These are phyloP conservation scores for Nephrotoma flavescens DNA, from an alignment of 2,888 invertebrate genomes.

Conservation along the genomic window DNA sequence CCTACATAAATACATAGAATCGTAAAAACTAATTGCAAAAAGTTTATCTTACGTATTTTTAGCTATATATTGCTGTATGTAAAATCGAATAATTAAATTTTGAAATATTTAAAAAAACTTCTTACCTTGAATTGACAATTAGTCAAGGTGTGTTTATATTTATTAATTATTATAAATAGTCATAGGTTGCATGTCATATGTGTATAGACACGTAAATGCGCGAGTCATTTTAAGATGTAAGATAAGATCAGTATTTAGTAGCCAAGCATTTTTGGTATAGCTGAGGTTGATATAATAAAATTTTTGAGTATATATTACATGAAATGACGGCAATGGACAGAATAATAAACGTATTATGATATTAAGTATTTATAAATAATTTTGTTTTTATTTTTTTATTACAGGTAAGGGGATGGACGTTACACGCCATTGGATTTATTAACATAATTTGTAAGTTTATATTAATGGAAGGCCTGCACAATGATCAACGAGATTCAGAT, in stretches of 20 bases:
- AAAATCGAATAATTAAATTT: background rate
- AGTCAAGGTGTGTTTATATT: background rate
- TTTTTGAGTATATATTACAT: background rate
- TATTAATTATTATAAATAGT: background rate
- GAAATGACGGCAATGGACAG: background rate
- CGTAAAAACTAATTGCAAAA: background rate
- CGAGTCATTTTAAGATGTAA: background rate
- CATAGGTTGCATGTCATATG: background rate
- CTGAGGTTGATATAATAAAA: background rate
- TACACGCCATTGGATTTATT: background rate
- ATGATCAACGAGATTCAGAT: no score
- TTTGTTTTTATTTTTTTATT: background rate
- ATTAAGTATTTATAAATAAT: background rate
- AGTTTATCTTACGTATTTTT: background rate
- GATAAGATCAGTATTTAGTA: background rate
- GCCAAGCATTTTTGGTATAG: background rate
- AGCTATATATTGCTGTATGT: background rate
- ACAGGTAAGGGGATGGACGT: background rate
- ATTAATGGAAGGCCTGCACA: no score
- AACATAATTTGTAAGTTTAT: background rate
- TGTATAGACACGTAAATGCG: background rate
- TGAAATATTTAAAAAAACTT: background rate
- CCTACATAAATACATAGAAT: background rate
- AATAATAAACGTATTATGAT: background rate
- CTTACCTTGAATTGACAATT: background rate